Percentiles rank a stretch among this genome's conserved stretches.
Conservation (phyloP, 2,113 vertebrate genomes). For the Ptyas mucosa region DNA sequence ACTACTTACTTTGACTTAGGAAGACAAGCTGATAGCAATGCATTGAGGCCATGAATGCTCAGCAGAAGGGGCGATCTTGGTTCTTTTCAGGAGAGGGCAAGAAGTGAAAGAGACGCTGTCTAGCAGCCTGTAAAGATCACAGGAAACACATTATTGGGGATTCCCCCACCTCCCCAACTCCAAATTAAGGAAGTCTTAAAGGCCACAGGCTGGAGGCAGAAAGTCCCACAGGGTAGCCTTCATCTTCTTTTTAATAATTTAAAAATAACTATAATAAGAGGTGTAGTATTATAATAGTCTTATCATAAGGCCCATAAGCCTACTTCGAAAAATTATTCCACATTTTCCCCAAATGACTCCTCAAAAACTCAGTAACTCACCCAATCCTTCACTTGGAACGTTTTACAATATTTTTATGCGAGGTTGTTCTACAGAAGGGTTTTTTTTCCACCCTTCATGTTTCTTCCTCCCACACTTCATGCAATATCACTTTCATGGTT, state of each 20-base stretch:
- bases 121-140: constrained; percentile 29
- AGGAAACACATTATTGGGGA: constrained; percentile 36
- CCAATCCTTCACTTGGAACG: background rate
- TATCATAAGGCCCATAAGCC: background rate
- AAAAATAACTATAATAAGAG: background rate
- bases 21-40: constrained; percentile 40
- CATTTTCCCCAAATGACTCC: background rate
- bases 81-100: background rate
- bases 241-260: background rate
- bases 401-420: background rate
- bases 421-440: background rate
- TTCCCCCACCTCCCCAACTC: constrained; percentile 13
- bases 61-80: background rate
- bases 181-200: background rate
- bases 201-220: constrained; percentile 29
- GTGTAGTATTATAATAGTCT: background rate
- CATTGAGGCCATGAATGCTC: constrained; percentile 34
- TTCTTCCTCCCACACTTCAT: background rate
- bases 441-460: background rate
- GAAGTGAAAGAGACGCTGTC: constrained; percentile 38
- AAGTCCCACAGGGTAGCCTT: constrained; percentile 41
- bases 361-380: background rate
- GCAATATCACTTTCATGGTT: background rate
- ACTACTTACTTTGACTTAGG: constrained; percentile 64
- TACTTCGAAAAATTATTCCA: background rate